Conservation (phyloP, 1,140 invertebrate genomes). For the Temnothorax curvispinosus region DNA sequence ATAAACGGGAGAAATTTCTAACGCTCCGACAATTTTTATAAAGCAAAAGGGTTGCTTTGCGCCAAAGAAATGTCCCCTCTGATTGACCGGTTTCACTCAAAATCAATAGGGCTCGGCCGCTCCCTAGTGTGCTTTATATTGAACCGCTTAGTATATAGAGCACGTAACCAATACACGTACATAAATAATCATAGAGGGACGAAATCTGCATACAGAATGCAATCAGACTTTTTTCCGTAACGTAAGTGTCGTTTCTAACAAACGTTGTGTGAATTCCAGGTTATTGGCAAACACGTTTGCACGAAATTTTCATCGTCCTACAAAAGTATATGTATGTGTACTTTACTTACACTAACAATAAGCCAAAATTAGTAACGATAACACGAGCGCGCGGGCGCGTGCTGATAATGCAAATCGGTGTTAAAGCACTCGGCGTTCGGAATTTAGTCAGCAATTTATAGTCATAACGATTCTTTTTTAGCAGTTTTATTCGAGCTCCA, state of each 20-base stretch:
- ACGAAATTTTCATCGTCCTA: background rate
- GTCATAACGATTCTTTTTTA: constrained; percentile 13
- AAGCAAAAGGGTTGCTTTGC: constrained; percentile 48
- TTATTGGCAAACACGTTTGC: background rate
- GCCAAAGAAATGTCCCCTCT: constrained; percentile 64
- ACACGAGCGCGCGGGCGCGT: no score
- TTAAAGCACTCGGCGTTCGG: background rate
- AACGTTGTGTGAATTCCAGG: background rate
- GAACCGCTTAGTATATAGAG: constrained; percentile 59
- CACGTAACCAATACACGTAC: constrained; percentile 61
- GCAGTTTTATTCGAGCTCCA: constrained; percentile 4
- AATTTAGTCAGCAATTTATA: constrained; percentile 1
- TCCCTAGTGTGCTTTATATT: constrained; percentile 64
- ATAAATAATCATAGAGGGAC: constrained; percentile 61
- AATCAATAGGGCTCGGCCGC: constrained; percentile 69
- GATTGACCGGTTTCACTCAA: constrained; percentile 69
- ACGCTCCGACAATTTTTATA: constrained; percentile 29
- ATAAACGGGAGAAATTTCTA: background rate
- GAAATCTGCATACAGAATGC: constrained; percentile 4
- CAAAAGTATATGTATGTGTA: background rate
- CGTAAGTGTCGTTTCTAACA: background rate
- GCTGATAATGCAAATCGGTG: background rate
- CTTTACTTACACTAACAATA: background rate
- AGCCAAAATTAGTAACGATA: background rate
- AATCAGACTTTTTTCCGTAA: background rate